A percentile compares a stretch with the other conserved stretches of the same genome.
These are phyloP conservation scores for Typhlomys cinereus DNA, from an alignment of 2,113 vertebrate species.

Conservation along the genomic window DNA sequence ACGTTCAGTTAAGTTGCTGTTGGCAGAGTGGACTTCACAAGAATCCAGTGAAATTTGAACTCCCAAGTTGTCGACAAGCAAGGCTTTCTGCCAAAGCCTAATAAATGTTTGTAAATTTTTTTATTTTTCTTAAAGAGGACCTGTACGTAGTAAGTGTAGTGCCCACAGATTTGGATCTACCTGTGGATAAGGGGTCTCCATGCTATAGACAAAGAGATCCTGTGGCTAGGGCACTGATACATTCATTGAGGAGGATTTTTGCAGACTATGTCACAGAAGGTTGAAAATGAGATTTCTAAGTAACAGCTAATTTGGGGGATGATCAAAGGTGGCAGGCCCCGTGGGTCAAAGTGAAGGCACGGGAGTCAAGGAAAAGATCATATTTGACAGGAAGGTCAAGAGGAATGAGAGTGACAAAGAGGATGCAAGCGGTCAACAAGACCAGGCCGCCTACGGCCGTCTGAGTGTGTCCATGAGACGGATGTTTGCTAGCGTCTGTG, in stretches of 20 bases:
- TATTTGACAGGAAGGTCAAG: background rate
- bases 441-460: rapidly evolving
- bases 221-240: background rate
- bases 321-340: background rate
- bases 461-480: background rate
- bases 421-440: background rate
- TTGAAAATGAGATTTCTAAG: background rate
- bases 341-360: background rate
- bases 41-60: background rate
- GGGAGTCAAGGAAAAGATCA: background rate
- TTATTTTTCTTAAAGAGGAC: background rate
- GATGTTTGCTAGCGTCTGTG: rapidly evolving
- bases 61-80: background rate
- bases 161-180: background rate
- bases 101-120: background rate
- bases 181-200: background rate
- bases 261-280: background rate
- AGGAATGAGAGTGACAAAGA: background rate
- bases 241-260: background rate
- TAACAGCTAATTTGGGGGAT: background rate
- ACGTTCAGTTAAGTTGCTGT: background rate
- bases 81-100: background rate
- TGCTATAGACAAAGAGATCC: background rate
- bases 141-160: background rate
- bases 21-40: background rate